Evolutionary conservation across 2,797 vertebrate species (phyloP).

Genomic region (Taenioides sp.): DNA sequence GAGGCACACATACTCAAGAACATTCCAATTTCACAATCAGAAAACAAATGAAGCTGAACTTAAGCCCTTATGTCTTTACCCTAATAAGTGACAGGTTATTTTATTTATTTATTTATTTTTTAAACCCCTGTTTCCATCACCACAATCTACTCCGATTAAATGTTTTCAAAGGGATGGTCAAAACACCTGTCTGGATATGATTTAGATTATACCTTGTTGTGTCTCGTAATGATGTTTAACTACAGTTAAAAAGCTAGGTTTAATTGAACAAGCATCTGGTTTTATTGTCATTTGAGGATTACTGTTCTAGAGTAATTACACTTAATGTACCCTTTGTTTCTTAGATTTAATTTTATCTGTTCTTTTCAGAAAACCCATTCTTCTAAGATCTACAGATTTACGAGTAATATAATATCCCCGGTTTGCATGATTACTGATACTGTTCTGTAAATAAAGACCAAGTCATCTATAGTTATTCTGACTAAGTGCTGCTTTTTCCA

Average conservation of each 20-base stretch:
- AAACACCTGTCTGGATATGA: neutral
- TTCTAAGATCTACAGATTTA: constrained; percentile 14
- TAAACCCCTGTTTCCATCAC: neutral
- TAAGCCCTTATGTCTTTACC: constrained; percentile 6
- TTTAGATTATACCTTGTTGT: too few relatives aligned
- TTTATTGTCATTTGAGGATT: neutral
- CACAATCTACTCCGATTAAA: neutral
- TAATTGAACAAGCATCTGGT: neutral
- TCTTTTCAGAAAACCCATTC: constrained; percentile 17
- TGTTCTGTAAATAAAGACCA: constrained; percentile 18
- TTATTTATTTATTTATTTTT: too few relatives aligned
- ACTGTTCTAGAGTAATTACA: neutral
- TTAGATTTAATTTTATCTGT: constrained; percentile 22
- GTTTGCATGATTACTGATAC: neutral
- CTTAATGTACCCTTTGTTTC: neutral
- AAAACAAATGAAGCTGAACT: constrained; percentile 12
- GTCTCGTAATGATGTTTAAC: neutral
- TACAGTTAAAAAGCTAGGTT: neutral
- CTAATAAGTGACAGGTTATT: constrained; percentile 14
- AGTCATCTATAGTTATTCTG: neutral
- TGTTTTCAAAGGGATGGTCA: constrained; percentile 8
- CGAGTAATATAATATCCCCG: constrained; percentile 38
- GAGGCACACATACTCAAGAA: neutral
- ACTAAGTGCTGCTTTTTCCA: neutral
- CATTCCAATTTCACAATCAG: constrained; percentile 32